Evolutionary conservation across 2,113 vertebrate species (phyloP).

Genomic region (Platysteira castanea): DNA sequence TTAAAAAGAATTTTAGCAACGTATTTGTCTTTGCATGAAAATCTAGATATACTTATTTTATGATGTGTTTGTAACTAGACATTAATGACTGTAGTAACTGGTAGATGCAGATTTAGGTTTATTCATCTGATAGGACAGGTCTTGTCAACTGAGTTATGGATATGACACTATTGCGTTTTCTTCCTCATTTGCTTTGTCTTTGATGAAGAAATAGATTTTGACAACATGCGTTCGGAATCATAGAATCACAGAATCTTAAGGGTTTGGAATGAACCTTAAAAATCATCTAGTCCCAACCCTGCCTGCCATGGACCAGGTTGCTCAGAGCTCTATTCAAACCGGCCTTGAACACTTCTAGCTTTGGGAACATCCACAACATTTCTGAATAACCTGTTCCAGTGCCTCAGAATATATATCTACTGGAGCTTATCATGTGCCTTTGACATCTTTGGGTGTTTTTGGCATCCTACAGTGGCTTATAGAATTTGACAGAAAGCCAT

Average conservation of each 20-base stretch:
- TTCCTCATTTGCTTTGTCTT: background rate
- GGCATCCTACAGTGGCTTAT: background rate
- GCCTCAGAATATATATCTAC: background rate
- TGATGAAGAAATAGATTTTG: background rate
- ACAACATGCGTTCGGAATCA: background rate
- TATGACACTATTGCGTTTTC: background rate
- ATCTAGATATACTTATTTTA: background rate
- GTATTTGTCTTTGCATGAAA: background rate
- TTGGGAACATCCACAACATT: background rate
- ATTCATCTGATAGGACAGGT: background rate
- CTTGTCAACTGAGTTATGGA: background rate
- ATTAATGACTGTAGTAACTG: background rate
- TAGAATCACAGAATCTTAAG: background rate
- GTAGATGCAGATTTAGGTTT: background rate
- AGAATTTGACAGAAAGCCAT: background rate
- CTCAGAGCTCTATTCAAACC: background rate
- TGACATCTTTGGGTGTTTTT: background rate
- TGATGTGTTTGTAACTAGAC: background rate
- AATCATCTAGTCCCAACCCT: background rate
- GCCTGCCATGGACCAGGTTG: background rate
- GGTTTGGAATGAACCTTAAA: background rate
- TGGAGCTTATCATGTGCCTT: background rate
- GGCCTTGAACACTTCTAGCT: fast-evolving
- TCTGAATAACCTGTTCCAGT: background rate
- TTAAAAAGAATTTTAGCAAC: background rate